Conservation (phyloP, 2,888 invertebrate genomes). For the Ichneumoninae sp. region DNA sequence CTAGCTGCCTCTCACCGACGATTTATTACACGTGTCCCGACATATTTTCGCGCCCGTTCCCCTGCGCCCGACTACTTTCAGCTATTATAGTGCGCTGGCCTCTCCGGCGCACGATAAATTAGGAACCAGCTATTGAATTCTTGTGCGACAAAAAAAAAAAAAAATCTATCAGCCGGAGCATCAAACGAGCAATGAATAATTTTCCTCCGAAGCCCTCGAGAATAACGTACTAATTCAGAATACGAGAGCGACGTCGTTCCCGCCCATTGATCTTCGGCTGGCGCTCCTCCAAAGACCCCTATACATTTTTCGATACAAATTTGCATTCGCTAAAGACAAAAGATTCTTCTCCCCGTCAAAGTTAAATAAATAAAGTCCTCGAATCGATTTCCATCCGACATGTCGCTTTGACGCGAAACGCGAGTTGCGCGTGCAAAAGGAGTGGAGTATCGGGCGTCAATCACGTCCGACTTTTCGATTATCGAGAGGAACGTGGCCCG, state of each 20-base stretch:
- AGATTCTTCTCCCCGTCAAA: neutral
- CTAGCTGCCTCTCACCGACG: constrained; percentile 48
- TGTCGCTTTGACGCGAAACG: neutral
- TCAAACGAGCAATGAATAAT: neutral
- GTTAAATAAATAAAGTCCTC: neutral
- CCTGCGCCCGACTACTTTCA: constrained; percentile 14
- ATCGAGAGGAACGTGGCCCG: neutral
- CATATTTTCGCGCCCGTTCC: constrained; percentile 45
- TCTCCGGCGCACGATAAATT: constrained; percentile 32
- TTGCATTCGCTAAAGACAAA: neutral
- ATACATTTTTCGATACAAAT: neutral
- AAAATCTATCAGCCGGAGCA: neutral
- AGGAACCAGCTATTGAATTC: constrained; percentile 12
- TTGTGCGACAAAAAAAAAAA: neutral
- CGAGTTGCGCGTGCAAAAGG: neutral
- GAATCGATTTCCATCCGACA: neutral
- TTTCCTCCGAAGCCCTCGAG: neutral
- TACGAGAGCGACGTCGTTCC: neutral
- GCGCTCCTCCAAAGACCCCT: neutral
- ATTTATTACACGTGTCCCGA: constrained; percentile 60
- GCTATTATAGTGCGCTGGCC: constrained; percentile 9
- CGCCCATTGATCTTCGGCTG: neutral
- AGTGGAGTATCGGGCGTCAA: constrained; percentile 26
- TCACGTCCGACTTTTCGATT: constrained; percentile 44
- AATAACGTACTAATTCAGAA: neutral